These are phyloP conservation scores for Loripinus fragilis DNA, from an alignment of 2,888 invertebrate genomes.

Conservation along the genomic window DNA sequence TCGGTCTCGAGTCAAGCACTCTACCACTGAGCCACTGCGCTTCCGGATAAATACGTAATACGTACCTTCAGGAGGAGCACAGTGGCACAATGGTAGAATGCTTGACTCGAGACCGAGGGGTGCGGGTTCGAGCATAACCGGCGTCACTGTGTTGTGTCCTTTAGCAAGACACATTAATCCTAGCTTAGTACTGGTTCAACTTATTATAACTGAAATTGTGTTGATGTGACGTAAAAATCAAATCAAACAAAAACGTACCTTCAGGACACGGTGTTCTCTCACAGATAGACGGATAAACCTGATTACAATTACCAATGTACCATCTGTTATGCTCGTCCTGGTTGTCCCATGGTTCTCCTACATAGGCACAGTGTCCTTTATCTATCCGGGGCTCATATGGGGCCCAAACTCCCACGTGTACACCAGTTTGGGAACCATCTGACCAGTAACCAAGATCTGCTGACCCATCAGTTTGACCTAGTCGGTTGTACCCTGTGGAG, in stretches of 20 bases:
- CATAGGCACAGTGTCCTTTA: constrained; percentile 61
- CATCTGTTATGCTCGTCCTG: constrained; percentile 40
- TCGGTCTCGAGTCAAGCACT: too few species aligned
- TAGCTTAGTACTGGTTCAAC: too few species aligned
- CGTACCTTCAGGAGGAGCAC: too few species aligned
- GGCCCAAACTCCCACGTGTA: constrained; percentile 72
- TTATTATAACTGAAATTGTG: too few species aligned
- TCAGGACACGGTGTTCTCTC: constrained; percentile 65
- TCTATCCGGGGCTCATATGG: constrained; percentile 56
- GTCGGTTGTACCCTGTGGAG: constrained; percentile 57
- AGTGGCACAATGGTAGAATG: too few species aligned
- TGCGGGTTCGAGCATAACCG: too few species aligned
- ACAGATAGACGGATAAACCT: constrained; percentile 62
- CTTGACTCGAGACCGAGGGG: too few species aligned
- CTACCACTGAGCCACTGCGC: too few species aligned
- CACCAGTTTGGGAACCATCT: constrained; percentile 54
- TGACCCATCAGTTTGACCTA: constrained; percentile 23
- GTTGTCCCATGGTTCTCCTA: constrained; percentile 31
- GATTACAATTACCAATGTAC: constrained; percentile 64
- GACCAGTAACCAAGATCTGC: constrained; percentile 63
- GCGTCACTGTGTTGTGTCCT: too few species aligned
- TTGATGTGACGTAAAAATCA: too few species aligned
- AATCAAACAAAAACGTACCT: constrained; percentile 53
- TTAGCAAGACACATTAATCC: too few species aligned
- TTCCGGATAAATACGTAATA: too few species aligned